phyloP scores from a whole-genome alignment of 1,140 invertebrate genomes.

The Pemphigus obesinymphae region DNA sequence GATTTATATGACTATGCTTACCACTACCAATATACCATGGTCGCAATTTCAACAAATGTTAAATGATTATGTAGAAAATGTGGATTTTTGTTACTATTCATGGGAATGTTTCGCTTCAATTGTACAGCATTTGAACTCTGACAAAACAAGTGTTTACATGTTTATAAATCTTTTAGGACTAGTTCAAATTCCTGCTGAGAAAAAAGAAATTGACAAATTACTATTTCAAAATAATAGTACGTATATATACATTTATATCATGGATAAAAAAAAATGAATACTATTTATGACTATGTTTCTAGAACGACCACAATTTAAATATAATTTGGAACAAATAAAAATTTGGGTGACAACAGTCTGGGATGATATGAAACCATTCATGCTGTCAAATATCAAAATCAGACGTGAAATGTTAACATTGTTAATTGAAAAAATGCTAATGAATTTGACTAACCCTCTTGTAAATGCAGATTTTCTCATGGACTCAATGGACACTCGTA shows the following conservation, averaged over 20 bases:
- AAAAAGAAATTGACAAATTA: background rate
- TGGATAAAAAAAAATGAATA: background rate
- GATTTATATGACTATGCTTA: constrained; percentile 7
- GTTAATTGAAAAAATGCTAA: constrained; percentile 38
- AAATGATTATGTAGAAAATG: background rate
- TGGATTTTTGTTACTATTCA: constrained; percentile 30
- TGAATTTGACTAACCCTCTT: constrained; percentile 66
- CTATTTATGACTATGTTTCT: background rate
- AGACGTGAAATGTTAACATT: constrained; percentile 31
- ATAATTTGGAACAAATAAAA: constrained; percentile 9
- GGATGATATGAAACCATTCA: constrained; percentile 15
- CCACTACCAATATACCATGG: background rate
- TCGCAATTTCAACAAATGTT: constrained; percentile 17
- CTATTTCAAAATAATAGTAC: background rate
- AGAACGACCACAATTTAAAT: constrained; percentile 5
- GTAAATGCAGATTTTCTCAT: constrained; percentile 88
- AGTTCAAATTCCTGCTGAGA: background rate
- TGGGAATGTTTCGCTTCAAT: constrained; percentile 35
- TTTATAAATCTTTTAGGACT: constrained; percentile 13
- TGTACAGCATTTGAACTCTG: background rate
- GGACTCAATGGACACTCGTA: constrained; percentile 77
- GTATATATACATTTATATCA: background rate
- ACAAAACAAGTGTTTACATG: constrained; percentile 7
- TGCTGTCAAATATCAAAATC: background rate
- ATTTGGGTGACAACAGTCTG: background rate